Conservation (phyloP, 2,888 invertebrate genomes). For the Emmelina monodactyla region DNA sequence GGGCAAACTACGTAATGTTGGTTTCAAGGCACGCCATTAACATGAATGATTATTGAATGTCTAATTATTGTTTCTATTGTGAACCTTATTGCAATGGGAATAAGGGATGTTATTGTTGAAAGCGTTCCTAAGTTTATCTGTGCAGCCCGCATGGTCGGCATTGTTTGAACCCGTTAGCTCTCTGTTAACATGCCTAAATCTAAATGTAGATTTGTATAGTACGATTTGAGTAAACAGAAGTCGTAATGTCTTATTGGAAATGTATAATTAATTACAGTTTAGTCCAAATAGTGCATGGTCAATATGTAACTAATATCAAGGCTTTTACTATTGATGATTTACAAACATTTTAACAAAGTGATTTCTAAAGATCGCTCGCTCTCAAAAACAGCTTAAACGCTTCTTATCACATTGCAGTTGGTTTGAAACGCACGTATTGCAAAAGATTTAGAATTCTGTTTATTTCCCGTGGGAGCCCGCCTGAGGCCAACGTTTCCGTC, state of each 20-base stretch:
- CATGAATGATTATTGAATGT: conserved; percentile 43
- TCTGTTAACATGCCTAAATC: conserved; percentile 30
- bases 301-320: neutral
- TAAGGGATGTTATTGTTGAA: neutral
- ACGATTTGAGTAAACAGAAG: too few species aligned
- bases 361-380: too few species aligned
- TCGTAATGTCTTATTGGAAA: too few species aligned
- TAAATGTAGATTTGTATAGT: too few species aligned
- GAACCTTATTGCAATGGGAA: neutral
- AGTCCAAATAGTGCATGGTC: neutral
- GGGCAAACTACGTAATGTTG: conserved; percentile 43
- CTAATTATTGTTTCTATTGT: neutral
- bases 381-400: neutral
- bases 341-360: neutral
- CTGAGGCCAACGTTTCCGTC: neutral
- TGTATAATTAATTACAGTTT: too few species aligned
- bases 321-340: neutral
- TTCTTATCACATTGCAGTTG: neutral
- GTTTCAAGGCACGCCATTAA: conserved; percentile 48
- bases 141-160: conserved; percentile 34
- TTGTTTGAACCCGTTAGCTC: conserved; percentile 34
- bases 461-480: neutral
- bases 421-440: neutral
- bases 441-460: neutral
- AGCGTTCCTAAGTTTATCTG: conserved; percentile 35